Conservation (phyloP, 2,797 vertebrate genomes). For the Onychomys leucogaster region DNA sequence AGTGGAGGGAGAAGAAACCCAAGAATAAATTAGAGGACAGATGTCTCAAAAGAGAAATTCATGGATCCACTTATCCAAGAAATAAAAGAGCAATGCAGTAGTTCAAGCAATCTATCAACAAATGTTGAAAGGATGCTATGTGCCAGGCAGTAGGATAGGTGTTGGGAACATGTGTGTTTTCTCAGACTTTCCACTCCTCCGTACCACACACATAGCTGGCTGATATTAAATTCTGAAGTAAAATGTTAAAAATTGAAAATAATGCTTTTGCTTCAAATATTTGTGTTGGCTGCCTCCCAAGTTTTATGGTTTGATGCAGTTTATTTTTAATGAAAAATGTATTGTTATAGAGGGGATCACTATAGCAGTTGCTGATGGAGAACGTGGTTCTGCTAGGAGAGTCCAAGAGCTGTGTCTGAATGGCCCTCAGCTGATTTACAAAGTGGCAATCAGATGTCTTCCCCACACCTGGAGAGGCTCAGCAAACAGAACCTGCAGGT, state of each 20-base stretch:
- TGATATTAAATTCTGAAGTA: slow-evolving; percentile 48
- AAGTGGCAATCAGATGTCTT: slow-evolving; percentile 80
- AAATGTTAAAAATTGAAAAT: slow-evolving; percentile 67
- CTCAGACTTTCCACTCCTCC: not conserved
- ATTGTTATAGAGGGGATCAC: not conserved
- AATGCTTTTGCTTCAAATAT: slow-evolving; percentile 47
- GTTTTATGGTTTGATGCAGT: slow-evolving; percentile 12
- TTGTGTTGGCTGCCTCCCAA: slow-evolving; percentile 59
- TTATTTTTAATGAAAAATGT: slow-evolving; percentile 33
- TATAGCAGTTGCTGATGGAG: not conserved
- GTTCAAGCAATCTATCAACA: not conserved
- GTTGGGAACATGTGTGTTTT: not conserved
- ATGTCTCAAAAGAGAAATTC: not conserved
- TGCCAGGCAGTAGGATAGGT: not conserved
- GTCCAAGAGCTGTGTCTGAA: not conserved
- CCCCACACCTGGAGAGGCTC: slow-evolving; percentile 86
- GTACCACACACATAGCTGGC: not conserved
- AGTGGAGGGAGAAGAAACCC: not conserved
- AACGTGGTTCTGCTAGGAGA: not conserved
- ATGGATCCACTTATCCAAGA: slow-evolving; percentile 11
- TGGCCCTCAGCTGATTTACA: slow-evolving; percentile 57
- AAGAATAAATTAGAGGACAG: not conserved
- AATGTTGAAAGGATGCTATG: not conserved
- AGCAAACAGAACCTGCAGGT: slow-evolving; percentile 84
- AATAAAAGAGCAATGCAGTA: not conserved